phyloP scores from a whole-genome alignment of 2,113 vertebrate genomes.

The Coreoperca whiteheadi region DNA sequence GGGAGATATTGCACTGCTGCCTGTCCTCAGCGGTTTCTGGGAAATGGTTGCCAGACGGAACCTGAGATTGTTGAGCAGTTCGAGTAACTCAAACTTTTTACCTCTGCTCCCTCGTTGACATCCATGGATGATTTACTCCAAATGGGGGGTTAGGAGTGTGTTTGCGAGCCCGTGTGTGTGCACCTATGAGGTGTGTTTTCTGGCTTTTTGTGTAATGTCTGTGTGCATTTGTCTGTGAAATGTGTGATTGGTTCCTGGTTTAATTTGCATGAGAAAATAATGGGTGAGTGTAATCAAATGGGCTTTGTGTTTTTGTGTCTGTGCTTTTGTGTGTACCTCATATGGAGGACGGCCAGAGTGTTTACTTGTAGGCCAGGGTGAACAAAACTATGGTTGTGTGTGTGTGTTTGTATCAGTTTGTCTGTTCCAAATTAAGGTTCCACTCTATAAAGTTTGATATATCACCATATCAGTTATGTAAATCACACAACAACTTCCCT shows the following conservation, averaged over 20 bases:
- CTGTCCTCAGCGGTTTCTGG: constrained; percentile 65
- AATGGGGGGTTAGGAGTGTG: constrained; percentile 46
- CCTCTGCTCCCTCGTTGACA: constrained; percentile 54
- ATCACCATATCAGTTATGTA: constrained; percentile 73
- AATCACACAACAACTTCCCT: constrained; percentile 62
- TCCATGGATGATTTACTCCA: constrained; percentile 63
- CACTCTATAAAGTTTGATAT: constrained; percentile 72
- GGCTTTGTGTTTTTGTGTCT: constrained; percentile 34
- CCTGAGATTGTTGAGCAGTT: constrained; percentile 41
- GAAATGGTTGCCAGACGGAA: constrained; percentile 41
- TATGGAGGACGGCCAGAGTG: neutral
- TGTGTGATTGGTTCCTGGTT: constrained; percentile 42
- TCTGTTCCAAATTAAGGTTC: constrained; percentile 51
- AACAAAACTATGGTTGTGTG: constrained; percentile 21
- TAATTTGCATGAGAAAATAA: constrained; percentile 66
- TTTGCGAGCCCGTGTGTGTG: neutral
- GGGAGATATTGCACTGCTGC: constrained; percentile 43
- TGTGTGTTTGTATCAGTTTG: constrained; percentile 21
- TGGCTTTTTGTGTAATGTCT: constrained; percentile 13
- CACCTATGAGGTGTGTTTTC: neutral
- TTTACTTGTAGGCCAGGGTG: constrained; percentile 21
- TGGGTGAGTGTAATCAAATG: constrained; percentile 41
- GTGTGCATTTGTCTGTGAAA: constrained; percentile 47
- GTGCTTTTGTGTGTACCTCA: constrained; percentile 15
- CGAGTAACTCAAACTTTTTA: constrained; percentile 63